Evolutionary conservation across 92 coral and sea anemone genomes (phyloP), one percentile per base, ranked within the genome.

Genomic region (Nematostella vectensis): DNA sequence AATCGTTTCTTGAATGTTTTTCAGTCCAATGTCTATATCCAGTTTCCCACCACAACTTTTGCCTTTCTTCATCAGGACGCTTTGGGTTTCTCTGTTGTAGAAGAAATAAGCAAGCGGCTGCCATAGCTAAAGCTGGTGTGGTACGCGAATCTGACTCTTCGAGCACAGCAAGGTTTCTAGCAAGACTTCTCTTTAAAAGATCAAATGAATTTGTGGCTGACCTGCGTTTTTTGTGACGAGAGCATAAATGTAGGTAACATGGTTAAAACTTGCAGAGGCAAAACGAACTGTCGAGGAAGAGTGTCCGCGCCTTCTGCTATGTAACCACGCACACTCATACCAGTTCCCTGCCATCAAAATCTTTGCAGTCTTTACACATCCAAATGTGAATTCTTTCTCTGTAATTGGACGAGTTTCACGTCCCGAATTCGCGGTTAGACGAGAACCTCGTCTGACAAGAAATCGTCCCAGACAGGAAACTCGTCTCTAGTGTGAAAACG

Each of bases 21-120:
- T 72, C 73, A 12, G 29, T 48, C 79, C 79, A 72, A 26, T 65
- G 47, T 36, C 54, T 49, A 55, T 60, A 60, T 4, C 67, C 79
- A 17, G 47, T 31, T 0, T 29, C 58, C 66, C 72, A 72, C 79
- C 79, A 72, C 16, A 9, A 39, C 24, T 19, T 31, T 52, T 71
- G 47, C 24, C 65, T 47, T 33, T 50, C 37, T 55, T 64, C 59
- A 39, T 63, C 72, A 37, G 19, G 42, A 27, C 52, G 25, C 18
- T 59, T 42, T 37, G 54, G 55, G 29, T 1, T 45, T 51, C 43
- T 26, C 8, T 36, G 9, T 36, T 15, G 8, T 36, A 36, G 8
- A 36, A 15, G 8, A 8, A 15, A 8, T 8, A 36, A 36, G 15
- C n/a, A n/a, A n/a, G n/a, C n/a, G n/a, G n/a, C n/a, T n/a, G n/a